These are phyloP conservation scores for Poeciliopsis retropinna DNA, from an alignment of 2,113 vertebrate species.

Conservation along the genomic window DNA sequence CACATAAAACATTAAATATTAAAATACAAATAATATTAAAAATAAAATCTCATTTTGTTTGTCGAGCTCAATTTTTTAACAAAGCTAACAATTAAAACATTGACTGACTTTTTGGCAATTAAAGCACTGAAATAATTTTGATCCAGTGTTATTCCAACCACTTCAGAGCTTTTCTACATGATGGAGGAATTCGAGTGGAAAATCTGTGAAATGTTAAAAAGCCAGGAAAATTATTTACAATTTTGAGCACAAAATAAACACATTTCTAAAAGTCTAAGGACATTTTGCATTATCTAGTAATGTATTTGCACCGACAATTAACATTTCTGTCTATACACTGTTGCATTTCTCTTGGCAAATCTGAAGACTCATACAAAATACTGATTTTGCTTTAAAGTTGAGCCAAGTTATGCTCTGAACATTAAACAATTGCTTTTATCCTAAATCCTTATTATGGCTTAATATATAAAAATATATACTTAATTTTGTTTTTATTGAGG, in stretches of 20 bases:
- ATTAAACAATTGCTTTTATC: not conserved
- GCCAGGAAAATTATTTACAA: not conserved
- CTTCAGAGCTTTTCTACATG: not conserved
- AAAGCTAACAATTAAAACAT: too few relatives aligned
- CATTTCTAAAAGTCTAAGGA: not conserved
- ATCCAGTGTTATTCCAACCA: not conserved
- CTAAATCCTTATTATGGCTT: constrained; percentile 9
- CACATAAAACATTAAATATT: too few relatives aligned
- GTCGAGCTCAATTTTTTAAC: too few relatives aligned
- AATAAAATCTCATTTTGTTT: too few relatives aligned
- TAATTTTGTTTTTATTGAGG: constrained; percentile 6
- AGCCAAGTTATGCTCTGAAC: constrained; percentile 2
- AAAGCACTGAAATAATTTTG: not conserved
- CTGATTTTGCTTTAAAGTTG: not conserved
- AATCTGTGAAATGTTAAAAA: not conserved
- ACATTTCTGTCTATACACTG: too few relatives aligned
- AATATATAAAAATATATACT: not conserved
- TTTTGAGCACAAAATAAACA: not conserved
- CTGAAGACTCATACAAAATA: not conserved
- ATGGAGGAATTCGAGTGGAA: not conserved
- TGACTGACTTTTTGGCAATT: too few relatives aligned
- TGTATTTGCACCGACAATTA: not conserved
- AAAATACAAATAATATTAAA: too few relatives aligned
- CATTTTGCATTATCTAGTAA: not conserved
- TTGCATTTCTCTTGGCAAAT: not conserved